Conservation (phyloP, 37 sponge, comb jelly and placozoan genomes). For the Lycopodina hypogea region DNA sequence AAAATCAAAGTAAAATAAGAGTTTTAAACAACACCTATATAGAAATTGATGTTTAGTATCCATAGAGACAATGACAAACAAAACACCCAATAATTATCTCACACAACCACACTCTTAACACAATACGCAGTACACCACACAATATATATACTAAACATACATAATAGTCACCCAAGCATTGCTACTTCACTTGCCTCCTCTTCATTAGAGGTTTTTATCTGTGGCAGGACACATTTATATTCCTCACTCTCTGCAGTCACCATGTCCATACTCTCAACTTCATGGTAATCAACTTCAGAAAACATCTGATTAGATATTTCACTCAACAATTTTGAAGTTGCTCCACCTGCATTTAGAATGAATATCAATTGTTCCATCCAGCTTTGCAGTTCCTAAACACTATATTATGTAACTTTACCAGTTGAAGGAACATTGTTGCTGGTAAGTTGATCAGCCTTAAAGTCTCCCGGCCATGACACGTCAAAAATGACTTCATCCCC, state of each 20-base stretch:
- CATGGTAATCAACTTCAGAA: background rate
- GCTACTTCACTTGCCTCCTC: background rate
- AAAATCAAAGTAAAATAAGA: too few species aligned
- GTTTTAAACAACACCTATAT: too few species aligned
- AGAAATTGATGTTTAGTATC: too few species aligned
- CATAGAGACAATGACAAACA: too few species aligned
- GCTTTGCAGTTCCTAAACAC: too few species aligned
- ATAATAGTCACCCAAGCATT: background rate
- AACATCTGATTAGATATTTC: background rate
- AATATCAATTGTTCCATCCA: background rate
- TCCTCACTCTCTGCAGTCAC: conserved; percentile 21
- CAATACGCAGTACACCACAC: background rate
- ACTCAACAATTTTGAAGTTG: background rate
- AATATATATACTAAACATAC: background rate
- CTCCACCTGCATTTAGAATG: background rate
- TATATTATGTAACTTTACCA: too few species aligned
- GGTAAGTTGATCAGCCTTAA: too few species aligned
- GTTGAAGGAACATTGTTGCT: too few species aligned
- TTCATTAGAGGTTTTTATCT: background rate
- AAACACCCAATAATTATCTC: too few species aligned
- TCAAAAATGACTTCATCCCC: conserved; percentile 2
- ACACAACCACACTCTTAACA: too few species aligned
- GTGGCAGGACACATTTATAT: conserved; percentile 45
- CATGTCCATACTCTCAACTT: conserved; percentile 6
- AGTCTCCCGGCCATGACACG: conserved; percentile 1